Conservation (phyloP, 2,888 invertebrate species). For the Zonitis immaculata region DNA sequence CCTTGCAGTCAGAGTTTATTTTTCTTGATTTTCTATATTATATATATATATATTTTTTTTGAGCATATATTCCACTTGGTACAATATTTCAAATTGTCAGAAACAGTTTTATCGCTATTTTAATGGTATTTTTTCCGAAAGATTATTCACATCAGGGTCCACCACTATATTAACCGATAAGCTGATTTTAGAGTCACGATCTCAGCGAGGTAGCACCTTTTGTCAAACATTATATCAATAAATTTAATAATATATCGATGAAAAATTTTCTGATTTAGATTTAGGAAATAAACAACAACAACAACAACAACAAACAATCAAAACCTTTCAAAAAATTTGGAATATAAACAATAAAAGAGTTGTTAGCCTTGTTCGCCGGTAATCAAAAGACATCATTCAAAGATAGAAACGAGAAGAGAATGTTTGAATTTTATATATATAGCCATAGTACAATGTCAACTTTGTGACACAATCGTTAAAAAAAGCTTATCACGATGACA, state of each 20-base stretch:
- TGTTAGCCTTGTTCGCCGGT: slow-evolving; percentile 12
- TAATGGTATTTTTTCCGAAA: slow-evolving; percentile 5
- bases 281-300: too few species aligned
- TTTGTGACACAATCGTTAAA: slow-evolving; percentile 15
- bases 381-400: slow-evolving; percentile 13
- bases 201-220: neutral
- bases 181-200: neutral
- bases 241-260: neutral
- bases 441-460: slow-evolving; percentile 15
- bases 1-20: slow-evolving; percentile 10
- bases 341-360: too few species aligned
- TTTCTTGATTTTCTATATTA: slow-evolving; percentile 10
- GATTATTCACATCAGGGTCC: slow-evolving; percentile 1
- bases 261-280: too few species aligned
- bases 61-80: slow-evolving; percentile 1
- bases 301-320: too few species aligned
- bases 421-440: too few species aligned
- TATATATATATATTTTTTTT: too few species aligned
- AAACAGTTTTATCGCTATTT: slow-evolving; percentile 10
- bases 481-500: slow-evolving; percentile 13
- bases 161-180: neutral
- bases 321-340: too few species aligned
- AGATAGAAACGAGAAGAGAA: slow-evolving; percentile 14
- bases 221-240: neutral
- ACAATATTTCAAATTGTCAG: slow-evolving; percentile 16